phyloP scores from a whole-genome alignment of 1,140 invertebrate genomes.

The Ceratina japonica region DNA sequence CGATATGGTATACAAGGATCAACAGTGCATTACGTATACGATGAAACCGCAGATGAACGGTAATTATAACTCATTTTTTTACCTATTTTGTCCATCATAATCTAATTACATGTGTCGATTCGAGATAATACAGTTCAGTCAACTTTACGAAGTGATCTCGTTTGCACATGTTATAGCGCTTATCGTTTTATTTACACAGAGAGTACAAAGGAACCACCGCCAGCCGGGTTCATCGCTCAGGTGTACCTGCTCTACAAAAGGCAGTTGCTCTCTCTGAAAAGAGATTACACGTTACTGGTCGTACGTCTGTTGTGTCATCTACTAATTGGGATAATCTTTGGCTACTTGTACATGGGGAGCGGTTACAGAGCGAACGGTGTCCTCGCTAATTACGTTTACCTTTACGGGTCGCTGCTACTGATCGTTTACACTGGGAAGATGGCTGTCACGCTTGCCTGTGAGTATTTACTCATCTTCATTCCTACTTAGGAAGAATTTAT shows the following conservation, averaged over 20 bases:
- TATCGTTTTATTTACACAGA: not conserved
- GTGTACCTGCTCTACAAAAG: slow-evolving; percentile 77
- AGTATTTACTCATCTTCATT: slow-evolving; percentile 77
- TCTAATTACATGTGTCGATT: too few species aligned
- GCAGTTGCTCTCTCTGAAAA: slow-evolving; percentile 74
- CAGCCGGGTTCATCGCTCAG: slow-evolving; percentile 74
- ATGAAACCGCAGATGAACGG: slow-evolving; percentile 1
- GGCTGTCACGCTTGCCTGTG: slow-evolving; percentile 96
- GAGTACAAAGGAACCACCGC: slow-evolving; percentile 59
- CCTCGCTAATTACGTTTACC: slow-evolving; percentile 93
- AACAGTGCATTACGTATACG: slow-evolving; percentile 58
- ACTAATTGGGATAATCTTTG: slow-evolving; percentile 91
- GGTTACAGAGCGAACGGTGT: slow-evolving; percentile 91
- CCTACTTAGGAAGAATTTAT: too few species aligned
- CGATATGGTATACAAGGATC: slow-evolving; percentile 78
- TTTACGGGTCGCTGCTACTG: slow-evolving; percentile 94
- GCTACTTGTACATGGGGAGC: slow-evolving; percentile 92
- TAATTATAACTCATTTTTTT: not conserved
- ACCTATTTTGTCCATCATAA: not conserved
- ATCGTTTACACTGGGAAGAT: slow-evolving; percentile 97
- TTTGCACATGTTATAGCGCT: not conserved
- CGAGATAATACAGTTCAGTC: not conserved
- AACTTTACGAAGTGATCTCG: not conserved
- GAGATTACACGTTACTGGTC: slow-evolving; percentile 83
- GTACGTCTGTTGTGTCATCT: slow-evolving; percentile 90